Conservation (phyloP, 2,113 vertebrate species). For the Zosterops lateralis region DNA sequence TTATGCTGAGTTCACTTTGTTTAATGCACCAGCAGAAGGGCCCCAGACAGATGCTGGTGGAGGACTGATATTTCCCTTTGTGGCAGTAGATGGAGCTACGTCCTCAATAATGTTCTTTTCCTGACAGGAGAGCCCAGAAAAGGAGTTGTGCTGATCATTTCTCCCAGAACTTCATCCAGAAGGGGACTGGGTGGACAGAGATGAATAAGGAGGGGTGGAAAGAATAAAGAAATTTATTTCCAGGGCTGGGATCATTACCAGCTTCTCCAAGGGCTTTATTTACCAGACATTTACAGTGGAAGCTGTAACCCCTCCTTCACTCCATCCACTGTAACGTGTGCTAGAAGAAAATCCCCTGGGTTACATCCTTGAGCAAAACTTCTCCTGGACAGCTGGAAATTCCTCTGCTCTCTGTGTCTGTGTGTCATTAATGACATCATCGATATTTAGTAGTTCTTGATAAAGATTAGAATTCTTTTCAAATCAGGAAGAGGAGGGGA, state of each 20-base stretch:
- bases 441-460: background rate
- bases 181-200: background rate
- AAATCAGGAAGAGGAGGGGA: fast-evolving
- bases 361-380: background rate
- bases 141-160: background rate
- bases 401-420: background rate
- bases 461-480: background rate
- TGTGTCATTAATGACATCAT: background rate
- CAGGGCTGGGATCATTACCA: background rate
- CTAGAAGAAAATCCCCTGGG: background rate
- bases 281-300: background rate
- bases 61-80: background rate
- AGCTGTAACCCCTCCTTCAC: background rate
- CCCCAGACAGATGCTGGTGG: too few relatives aligned
- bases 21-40: background rate
- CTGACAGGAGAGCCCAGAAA: fast-evolving
- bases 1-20: background rate
- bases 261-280: background rate
- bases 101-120: background rate
- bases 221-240: background rate
- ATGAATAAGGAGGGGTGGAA: background rate
- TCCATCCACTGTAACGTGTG: fast-evolving
- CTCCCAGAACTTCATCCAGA: background rate
- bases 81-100: conserved; percentile 39
- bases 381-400: background rate